Conservation (phyloP, 2,113 vertebrate species). For the Entosphenus tridentatus region DNA sequence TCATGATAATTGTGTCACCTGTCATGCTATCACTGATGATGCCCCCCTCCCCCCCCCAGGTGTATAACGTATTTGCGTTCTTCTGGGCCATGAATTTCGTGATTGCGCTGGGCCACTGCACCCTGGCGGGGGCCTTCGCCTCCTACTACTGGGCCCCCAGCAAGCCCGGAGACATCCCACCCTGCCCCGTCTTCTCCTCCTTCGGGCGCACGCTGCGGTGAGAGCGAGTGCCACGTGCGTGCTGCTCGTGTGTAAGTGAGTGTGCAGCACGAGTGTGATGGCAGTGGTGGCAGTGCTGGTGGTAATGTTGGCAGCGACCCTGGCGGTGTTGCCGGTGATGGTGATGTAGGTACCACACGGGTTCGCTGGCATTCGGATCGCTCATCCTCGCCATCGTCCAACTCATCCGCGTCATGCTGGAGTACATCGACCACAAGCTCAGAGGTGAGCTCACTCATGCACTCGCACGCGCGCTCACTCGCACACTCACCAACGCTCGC, state of each 20-base stretch:
- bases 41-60: too few species aligned
- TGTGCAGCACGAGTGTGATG: too few species aligned
- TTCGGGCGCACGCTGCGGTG: background rate
- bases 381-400: conserved; percentile 2
- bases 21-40: too few species aligned
- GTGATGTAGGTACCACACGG: background rate
- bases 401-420: background rate
- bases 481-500: too few species aligned
- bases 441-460: background rate
- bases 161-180: background rate
- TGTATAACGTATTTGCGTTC: conserved; percentile 2
- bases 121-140: background rate
- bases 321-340: too few species aligned
- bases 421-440: conserved; percentile 1
- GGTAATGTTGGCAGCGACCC: too few species aligned
- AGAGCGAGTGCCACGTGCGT: background rate
- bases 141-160: conserved; percentile 2
- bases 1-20: too few species aligned
- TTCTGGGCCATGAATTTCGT: background rate
- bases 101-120: background rate
- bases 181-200: background rate
- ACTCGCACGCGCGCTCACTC: too few species aligned
- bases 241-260: too few species aligned
- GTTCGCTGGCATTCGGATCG: background rate
- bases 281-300: too few species aligned